Evolutionary conservation across 2,888 invertebrate genomes (phyloP).

Genomic region (Bursaphelenchus okinawaensis): DNA sequence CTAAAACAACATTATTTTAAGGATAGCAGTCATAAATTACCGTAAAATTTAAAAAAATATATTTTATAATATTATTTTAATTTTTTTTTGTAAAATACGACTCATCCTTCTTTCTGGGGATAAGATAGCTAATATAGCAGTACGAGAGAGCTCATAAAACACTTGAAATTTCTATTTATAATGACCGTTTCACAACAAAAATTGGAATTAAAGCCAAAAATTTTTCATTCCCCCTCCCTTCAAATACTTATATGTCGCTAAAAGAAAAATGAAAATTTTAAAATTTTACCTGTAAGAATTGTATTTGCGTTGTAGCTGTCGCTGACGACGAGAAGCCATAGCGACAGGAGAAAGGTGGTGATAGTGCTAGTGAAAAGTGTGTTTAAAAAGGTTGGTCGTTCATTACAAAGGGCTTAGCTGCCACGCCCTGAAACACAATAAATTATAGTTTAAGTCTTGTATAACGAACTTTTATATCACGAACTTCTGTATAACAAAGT

Average conservation of each 20-base stretch:
- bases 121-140: no score
- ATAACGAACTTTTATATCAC: no score
- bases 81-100: no score
- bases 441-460: no score
- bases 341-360: not conserved
- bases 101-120: no score
- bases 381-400: not conserved
- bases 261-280: constrained; percentile 1
- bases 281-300: constrained; percentile 44
- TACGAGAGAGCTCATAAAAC: not conserved
- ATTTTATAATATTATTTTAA: no score
- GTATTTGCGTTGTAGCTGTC: constrained; percentile 51
- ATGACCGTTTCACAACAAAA: no score
- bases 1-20: constrained; percentile 30
- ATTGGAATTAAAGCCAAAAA: no score
- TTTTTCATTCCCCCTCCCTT: no score
- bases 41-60: not conserved
- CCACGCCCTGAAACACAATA: not conserved
- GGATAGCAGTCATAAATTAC: not conserved
- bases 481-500: no score
- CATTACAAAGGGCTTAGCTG: not conserved
- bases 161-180: no score
- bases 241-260: not conserved
- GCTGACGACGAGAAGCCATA: constrained; percentile 46
- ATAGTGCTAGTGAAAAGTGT: not conserved